Evolutionary conservation across 2,888 invertebrate species (phyloP).

Genomic region (Perizoma affinitatum): DNA sequence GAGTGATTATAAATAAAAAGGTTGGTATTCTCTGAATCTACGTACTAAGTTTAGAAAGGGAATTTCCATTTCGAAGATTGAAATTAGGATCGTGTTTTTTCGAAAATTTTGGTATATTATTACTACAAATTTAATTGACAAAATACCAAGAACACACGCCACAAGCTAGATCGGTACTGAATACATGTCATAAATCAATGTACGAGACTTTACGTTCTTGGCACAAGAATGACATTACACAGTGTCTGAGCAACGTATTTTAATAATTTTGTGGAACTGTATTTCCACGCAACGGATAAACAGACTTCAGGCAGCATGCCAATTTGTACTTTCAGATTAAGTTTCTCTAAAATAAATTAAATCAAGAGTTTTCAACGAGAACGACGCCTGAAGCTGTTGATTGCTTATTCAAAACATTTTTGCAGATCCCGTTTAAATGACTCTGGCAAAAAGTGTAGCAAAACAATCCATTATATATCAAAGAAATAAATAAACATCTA

Average conservation of each 20-base stretch:
- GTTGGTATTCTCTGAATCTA: too few species aligned
- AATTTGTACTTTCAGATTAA: slow-evolving; percentile 24
- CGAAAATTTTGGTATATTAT: too few species aligned
- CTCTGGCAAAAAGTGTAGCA: too few species aligned
- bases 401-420: slow-evolving; percentile 1
- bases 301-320: slow-evolving; percentile 20
- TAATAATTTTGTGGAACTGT: slow-evolving; percentile 31
- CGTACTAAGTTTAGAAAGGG: too few species aligned
- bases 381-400: slow-evolving; percentile 8
- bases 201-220: slow-evolving; percentile 30
- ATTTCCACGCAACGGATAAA: slow-evolving; percentile 24
- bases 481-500: too few species aligned
- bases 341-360: slow-evolving; percentile 21
- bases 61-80: too few species aligned
- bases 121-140: too few species aligned
- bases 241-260: slow-evolving; percentile 30
- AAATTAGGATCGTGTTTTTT: too few species aligned
- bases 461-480: too few species aligned
- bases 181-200: background rate
- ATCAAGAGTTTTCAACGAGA: slow-evolving; percentile 6
- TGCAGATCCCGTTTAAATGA: too few species aligned
- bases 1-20: too few species aligned
- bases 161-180: background rate
- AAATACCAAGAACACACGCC: too few species aligned
- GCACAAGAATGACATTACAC: slow-evolving; percentile 33